phyloP scores from a whole-genome alignment of 1,140 invertebrate genomes.

The Drosophila kikkawai region DNA sequence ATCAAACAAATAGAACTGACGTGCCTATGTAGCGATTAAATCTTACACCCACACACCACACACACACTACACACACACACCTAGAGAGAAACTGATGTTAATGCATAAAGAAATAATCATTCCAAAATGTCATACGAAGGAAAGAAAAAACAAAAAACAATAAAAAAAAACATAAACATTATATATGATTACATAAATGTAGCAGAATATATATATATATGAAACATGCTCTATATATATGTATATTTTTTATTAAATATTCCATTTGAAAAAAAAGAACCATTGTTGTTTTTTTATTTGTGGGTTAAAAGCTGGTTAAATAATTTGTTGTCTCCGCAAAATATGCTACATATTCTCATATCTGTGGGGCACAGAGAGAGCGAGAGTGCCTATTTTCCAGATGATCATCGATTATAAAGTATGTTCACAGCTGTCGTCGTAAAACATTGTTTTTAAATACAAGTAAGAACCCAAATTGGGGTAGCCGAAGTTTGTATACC shows the following conservation, averaged over 20 bases:
- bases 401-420: not conserved
- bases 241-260: constrained; percentile 46
- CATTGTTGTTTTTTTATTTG: not conserved
- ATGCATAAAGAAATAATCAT: constrained; percentile 73
- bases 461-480: not conserved
- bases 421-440: not conserved
- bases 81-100: constrained; percentile 60
- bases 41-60: constrained; percentile 51
- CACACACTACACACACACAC: constrained; percentile 41
- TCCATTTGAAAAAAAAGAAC: constrained; percentile 26
- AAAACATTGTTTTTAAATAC: not conserved
- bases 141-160: constrained; percentile 37
- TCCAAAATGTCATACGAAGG: constrained; percentile 74
- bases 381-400: not conserved
- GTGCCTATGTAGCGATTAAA: constrained; percentile 80
- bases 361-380: not conserved
- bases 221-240: constrained; percentile 46
- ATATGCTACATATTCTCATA: not conserved
- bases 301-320: not conserved
- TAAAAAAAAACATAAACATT: constrained; percentile 35
- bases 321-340: not conserved
- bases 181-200: constrained; percentile 56
- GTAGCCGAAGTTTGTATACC: too few species aligned
- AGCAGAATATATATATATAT: constrained; percentile 49
- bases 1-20: constrained; percentile 79